Base-by-base conservation (phyloP, 1,140 invertebrate genomes). In the Diuraphis noxia region DNA sequence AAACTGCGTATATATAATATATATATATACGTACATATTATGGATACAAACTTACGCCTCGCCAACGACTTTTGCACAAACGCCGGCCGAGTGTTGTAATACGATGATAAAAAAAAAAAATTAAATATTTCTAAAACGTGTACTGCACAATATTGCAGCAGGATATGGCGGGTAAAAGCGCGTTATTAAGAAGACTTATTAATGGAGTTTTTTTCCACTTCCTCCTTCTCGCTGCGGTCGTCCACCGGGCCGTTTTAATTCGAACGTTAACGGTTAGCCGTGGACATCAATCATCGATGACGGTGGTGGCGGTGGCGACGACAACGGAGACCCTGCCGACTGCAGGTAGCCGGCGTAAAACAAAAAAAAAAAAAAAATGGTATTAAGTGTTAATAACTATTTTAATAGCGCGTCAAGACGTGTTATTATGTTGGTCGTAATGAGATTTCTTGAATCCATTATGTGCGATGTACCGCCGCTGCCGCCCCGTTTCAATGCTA, bases 391-490 rank as follows among this genome's bases (percentile, higher is more conserved):
- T 90, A 90, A 90, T 90, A 90, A 90, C 88, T 79, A 86, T 86
- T 90, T 90, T 90, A 90, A 90, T 90, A 90, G 23, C 41, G 41
- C 88, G 38, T 90, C 88, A 46, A 79, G 72, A 77, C n/a, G 88
- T 79, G 88, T 90, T 90, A 90, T 90, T 90, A 90, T 90, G 88
- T 90, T 23, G 85, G 85, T 30, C 38, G 88, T 90, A 90, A 90
- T 90, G 88, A 90, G 88, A 90, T 90, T 90, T 90, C 38, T 88
- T 88, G 30, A 90, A 90, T 90, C 88, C 88, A 90, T 90, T 90
- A 90, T 21, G 84, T 82, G 38, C 82, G 41, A 43, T 79, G 77
- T 79, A 23, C 77, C 7, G 36, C 79, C 38, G 25, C 81, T n/a
- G 40, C 84, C 41, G 43, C 85, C 10, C 63, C 63, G n/a, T 41